phyloP scores from a whole-genome alignment of 2,888 invertebrate genomes.

The Drosophila prolongata region DNA sequence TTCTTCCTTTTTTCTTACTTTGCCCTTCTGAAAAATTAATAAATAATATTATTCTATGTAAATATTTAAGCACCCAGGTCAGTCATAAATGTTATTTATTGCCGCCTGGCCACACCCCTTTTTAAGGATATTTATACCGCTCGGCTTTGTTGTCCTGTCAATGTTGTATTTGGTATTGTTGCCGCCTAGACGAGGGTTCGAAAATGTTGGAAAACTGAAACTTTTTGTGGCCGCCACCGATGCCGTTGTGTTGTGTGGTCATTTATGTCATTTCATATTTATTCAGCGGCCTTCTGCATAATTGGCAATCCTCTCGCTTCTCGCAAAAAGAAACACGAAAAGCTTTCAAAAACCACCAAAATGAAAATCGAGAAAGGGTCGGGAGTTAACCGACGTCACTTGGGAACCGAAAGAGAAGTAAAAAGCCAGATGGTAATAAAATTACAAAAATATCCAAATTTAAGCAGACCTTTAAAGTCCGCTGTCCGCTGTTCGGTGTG shows the following conservation, averaged over 20 bases:
- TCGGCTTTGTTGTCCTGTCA: slow-evolving; percentile 61
- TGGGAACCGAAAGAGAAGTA: not conserved
- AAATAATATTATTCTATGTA: slow-evolving; percentile 66
- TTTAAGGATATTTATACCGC: slow-evolving; percentile 59
- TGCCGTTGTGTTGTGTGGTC: slow-evolving; percentile 46
- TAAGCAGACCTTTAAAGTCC: slow-evolving; percentile 9
- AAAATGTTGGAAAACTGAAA: slow-evolving; percentile 40
- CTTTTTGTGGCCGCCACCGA: slow-evolving; percentile 34
- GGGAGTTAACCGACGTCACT: slow-evolving; percentile 23
- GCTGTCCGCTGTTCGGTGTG: not conserved
- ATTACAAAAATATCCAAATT: slow-evolving; percentile 12
- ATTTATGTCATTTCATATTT: slow-evolving; percentile 76
- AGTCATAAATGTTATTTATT: slow-evolving; percentile 63
- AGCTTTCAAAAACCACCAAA: slow-evolving; percentile 37
- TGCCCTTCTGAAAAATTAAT: slow-evolving; percentile 47
- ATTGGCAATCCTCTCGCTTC: slow-evolving; percentile 56
- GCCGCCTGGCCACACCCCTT: slow-evolving; percentile 20
- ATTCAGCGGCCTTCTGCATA: slow-evolving; percentile 71
- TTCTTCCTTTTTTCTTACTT: slow-evolving; percentile 8
- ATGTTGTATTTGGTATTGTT: slow-evolving; percentile 41
- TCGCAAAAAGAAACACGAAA: slow-evolving; percentile 16
- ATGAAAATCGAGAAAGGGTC: slow-evolving; percentile 12
- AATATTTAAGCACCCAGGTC: slow-evolving; percentile 55
- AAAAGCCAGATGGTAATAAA: slow-evolving; percentile 19
- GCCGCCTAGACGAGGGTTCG: slow-evolving; percentile 67